Conservation (phyloP, 2,888 invertebrate species). For the Drosophila tanythrix region DNA sequence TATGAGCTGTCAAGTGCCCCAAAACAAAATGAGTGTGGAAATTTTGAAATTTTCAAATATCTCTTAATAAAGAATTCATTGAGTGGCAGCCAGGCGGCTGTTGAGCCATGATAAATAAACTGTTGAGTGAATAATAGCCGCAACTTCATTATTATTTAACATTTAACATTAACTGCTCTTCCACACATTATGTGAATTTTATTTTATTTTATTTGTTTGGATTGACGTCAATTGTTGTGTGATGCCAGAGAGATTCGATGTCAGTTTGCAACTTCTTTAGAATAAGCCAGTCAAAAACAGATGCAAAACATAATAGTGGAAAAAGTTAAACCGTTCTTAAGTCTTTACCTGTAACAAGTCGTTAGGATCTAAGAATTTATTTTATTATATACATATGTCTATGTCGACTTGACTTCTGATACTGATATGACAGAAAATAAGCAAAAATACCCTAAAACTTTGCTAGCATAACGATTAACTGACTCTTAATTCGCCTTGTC, state of each 20-base stretch:
- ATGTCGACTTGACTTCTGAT: background rate
- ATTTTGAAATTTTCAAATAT: conserved; percentile 16
- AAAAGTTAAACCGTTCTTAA: background rate
- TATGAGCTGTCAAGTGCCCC: conserved; percentile 56
- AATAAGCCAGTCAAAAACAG: background rate
- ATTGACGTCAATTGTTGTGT: background rate
- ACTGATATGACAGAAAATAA: background rate
- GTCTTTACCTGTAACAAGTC: background rate
- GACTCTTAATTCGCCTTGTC: conserved; percentile 20
- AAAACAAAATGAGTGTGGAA: conserved; percentile 10
- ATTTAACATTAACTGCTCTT: background rate
- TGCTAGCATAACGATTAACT: conserved; percentile 1
- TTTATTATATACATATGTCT: background rate
- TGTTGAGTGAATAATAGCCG: background rate
- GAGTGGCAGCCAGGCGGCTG: conserved; percentile 19
- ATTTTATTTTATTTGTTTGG: background rate
- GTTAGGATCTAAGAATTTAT: background rate
- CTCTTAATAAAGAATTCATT: conserved; percentile 21
- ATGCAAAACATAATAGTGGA: background rate
- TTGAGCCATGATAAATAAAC: background rate
- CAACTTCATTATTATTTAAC: background rate
- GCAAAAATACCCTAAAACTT: background rate
- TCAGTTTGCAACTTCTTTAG: background rate
- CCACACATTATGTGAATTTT: background rate
- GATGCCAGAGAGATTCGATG: background rate